These are phyloP conservation scores for Poeciliopsis gracilis DNA, from an alignment of 2,797 vertebrate genomes.

Conservation along the genomic window DNA sequence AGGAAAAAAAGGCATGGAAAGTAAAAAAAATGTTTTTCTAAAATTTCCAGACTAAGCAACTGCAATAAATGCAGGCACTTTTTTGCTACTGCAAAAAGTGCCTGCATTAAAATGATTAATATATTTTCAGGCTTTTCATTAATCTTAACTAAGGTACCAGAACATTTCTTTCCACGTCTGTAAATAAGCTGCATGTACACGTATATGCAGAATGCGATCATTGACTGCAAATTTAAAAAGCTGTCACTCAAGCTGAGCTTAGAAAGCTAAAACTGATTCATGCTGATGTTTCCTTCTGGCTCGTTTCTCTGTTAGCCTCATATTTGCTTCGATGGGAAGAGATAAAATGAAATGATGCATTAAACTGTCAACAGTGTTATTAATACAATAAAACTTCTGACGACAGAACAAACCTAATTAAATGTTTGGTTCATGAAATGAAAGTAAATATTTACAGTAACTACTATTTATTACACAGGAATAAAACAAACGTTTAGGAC, in stretches of 20 bases:
- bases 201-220: not conserved
- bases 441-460: not conserved
- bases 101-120: not conserved
- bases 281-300: conserved; percentile 4
- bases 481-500: no score
- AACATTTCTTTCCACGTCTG: not conserved
- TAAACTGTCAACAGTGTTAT: conserved; percentile 1
- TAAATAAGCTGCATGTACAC: conserved; percentile 15
- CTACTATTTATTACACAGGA: not conserved
- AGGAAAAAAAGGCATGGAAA: not conserved
- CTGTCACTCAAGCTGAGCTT: conserved; percentile 23
- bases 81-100: no score
- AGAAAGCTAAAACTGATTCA: not conserved
- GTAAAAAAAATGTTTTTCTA: not conserved
- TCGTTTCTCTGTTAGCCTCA: conserved; percentile 5
- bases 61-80: not conserved
- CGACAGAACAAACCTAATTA: conserved; percentile 7
- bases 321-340: conserved; percentile 36
- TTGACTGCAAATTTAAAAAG: conserved; percentile 23
- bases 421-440: conserved; percentile 1
- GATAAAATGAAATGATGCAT: not conserved
- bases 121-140: not conserved
- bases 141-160: not conserved
- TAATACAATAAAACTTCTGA: conserved; percentile 3
- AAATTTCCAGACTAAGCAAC: not conserved